phyloP scores from a whole-genome alignment of 2,888 invertebrate species.

The Mythimna impura region DNA sequence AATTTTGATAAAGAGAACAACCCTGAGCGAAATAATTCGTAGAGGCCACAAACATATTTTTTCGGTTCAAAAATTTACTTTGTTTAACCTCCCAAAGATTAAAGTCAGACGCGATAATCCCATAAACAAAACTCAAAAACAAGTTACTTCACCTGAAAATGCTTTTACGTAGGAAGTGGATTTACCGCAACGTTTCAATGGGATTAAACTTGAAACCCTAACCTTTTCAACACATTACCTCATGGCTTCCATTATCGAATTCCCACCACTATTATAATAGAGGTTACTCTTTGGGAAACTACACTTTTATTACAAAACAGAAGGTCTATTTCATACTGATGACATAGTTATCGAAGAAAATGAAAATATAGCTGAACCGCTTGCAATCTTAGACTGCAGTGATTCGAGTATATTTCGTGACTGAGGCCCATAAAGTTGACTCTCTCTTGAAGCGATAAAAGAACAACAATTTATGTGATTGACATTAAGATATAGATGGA shows the following conservation, averaged over 20 bases:
- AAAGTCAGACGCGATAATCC: background rate
- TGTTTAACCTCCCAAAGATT: background rate
- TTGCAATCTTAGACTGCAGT: constrained; percentile 43
- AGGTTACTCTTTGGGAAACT: background rate
- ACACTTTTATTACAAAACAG: constrained; percentile 6
- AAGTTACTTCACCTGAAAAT: constrained; percentile 17
- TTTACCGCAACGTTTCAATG: constrained; percentile 38
- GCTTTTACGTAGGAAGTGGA: constrained; percentile 31
- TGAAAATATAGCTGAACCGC: constrained; percentile 3
- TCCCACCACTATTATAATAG: constrained; percentile 26
- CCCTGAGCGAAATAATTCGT: background rate
- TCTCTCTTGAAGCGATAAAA: constrained; percentile 38
- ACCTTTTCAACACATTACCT: constrained; percentile 26
- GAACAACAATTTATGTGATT: constrained; percentile 46
- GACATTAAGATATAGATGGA: constrained; percentile 34
- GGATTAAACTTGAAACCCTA: constrained; percentile 23
- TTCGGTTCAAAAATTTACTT: background rate
- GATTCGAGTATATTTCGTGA: constrained; percentile 35
- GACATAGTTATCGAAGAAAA: background rate
- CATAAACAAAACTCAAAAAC: constrained; percentile 1
- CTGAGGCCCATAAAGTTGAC: constrained; percentile 30
- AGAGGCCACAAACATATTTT: background rate
- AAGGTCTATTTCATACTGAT: constrained; percentile 16
- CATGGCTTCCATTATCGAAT: constrained; percentile 28
- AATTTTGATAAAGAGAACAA: background rate